Conservation (phyloP, 2,113 vertebrate species). For the Leiothrix lutea region DNA sequence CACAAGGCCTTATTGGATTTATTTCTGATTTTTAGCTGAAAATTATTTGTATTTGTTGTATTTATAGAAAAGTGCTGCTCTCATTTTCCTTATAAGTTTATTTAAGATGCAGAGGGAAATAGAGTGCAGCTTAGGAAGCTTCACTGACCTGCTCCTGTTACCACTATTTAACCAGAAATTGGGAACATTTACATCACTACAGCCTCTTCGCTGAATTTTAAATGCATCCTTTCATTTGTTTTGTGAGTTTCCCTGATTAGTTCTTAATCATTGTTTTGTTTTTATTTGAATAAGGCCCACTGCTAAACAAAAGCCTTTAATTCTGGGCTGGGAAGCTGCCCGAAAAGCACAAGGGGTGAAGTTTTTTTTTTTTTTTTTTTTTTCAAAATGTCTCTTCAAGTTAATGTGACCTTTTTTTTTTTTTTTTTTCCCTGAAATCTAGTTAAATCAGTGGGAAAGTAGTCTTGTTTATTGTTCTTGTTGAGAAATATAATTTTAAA, state of each 20-base stretch:
- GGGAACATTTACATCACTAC: not conserved
- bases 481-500: not conserved
- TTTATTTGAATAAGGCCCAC: not conserved
- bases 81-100: not conserved
- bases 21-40: not conserved
- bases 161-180: not conserved
- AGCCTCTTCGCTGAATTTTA: not conserved
- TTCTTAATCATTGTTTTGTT: not conserved
- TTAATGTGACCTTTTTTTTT: not conserved
- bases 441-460: not conserved
- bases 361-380: not conserved
- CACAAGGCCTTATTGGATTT: not conserved
- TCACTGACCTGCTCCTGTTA: not conserved
- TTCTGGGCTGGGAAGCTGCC: not conserved
- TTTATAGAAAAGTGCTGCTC: not conserved
- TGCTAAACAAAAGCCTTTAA: not conserved
- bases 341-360: not conserved
- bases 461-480: not conserved
- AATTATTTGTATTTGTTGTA: not conserved
- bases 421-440: accelerated
- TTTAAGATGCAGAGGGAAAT: not conserved
- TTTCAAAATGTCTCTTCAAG: not conserved
- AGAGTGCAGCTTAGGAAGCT: not conserved
- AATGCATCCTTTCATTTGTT: not conserved
- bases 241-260: not conserved